Evolutionary conservation across 2,113 vertebrate species (phyloP), one percentile per base, ranked within the genome.

Genomic region (Ptychochromis oligacanthus): DNA sequence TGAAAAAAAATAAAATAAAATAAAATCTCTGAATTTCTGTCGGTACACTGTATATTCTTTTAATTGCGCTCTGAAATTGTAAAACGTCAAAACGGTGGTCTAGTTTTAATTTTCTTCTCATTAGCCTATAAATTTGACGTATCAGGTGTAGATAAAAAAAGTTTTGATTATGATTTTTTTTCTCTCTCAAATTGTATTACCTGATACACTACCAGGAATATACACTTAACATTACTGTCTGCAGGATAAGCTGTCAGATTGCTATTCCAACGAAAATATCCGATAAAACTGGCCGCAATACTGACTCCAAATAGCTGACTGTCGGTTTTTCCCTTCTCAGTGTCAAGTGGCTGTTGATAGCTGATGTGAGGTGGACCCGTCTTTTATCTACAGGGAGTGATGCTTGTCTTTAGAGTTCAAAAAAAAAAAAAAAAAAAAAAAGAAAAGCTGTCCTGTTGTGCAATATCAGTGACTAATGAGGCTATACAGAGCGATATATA

Each of bases 331-430:
- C n/a, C 22, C 70, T 46, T 62, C 26, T 82, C 82, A 91, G 58
- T 88, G 90, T 93, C 89, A 91, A 92, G 89, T 90, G 86, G 72
- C 88, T 86, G 91, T 67, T 94, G 92, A 93, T 88, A 81, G 60
- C 7, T 14, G 5, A 72, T 87, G 36, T 85, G 38, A 87, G 75
- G 76, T 80, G 70, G 81, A 78, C 78, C 34, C 15, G 40, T 49
- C 54, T 81, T 55, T 87, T 70, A 24, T 88, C 83, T 75, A 75
- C 17, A 84, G 78, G 28, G 65, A 82, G 58, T 78, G 87, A 83
- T 77, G 83, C 75, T 75, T 77, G 79, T 78, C 67, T 40, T 56
- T 38, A 28, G 75, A 82, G 60, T 58, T 52, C 55, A 67, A 74
- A 64, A 40, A 36, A 24, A 15, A 49, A 43, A 4, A 43, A 43